Percentiles rank a stretch among this genome's conserved stretches.
Evolutionary conservation across 2,113 vertebrate genomes (phyloP).

Genomic region (Tragelaphus buxtoni): DNA sequence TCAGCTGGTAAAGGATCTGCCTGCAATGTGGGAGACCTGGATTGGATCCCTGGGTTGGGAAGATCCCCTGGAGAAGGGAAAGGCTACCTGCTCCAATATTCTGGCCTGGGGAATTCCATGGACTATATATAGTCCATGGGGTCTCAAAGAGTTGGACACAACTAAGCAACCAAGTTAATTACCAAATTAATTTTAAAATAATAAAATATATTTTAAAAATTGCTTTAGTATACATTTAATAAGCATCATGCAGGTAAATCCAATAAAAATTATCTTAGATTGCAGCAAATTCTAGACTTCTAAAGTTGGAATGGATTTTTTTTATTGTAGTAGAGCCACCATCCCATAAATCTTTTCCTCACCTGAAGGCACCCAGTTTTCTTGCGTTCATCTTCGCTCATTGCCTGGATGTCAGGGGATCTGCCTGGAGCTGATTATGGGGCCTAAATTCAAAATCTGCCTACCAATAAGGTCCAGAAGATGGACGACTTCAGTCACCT

Average conservation of each 20-base stretch:
- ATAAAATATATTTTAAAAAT: not conserved
- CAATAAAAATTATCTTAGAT: not conserved
- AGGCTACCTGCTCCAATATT: not conserved
- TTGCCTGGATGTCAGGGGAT: not conserved
- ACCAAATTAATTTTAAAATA: not conserved
- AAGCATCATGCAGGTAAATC: not conserved
- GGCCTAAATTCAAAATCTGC: not conserved
- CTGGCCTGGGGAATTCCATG: not conserved
- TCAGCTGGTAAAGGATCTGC: not conserved
- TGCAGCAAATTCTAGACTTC: not conserved
- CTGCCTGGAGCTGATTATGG: not conserved
- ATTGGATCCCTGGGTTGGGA: not conserved
- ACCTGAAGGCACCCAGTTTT: not conserved
- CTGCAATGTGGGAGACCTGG: not conserved
- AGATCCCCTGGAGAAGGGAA: not conserved
- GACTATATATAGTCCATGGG: not conserved
- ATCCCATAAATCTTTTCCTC: not conserved
- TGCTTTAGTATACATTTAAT: not conserved
- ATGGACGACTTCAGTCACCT: constrained; percentile 26
- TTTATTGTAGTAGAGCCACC: not conserved
- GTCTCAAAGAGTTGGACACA: not conserved
- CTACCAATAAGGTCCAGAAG: not conserved
- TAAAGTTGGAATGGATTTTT: not conserved
- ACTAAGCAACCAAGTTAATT: not conserved
- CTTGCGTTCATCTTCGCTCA: not conserved